phyloP scores from a whole-genome alignment of 1,140 invertebrate genomes.

The Heterodera carotae region DNA sequence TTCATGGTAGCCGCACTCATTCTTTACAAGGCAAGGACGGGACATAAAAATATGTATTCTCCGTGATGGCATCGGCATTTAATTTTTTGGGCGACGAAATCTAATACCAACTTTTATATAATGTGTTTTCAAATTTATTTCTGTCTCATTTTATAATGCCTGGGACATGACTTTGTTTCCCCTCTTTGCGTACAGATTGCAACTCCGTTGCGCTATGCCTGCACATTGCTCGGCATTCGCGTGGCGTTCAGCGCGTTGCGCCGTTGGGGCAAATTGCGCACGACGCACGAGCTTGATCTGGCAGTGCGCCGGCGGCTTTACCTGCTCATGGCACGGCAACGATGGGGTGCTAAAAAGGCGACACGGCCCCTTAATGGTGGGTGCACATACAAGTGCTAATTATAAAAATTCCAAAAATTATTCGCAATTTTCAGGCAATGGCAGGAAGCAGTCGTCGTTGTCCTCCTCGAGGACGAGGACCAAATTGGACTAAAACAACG shows the following conservation, averaged over 20 bases:
- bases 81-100: too few species aligned
- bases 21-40: slow-evolving; percentile 57
- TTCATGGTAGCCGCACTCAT: slow-evolving; percentile 54
- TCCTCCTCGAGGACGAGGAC: neutral
- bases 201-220: slow-evolving; percentile 56
- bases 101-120: too few species aligned
- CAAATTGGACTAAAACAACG: neutral
- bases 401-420: too few species aligned
- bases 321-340: slow-evolving; percentile 15
- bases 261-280: slow-evolving; percentile 53
- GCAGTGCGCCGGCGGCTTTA: slow-evolving; percentile 36
- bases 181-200: slow-evolving; percentile 43
- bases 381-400: too few species aligned
- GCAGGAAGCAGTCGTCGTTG: neutral
- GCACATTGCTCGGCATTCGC: slow-evolving; percentile 49
- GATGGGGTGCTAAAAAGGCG: neutral
- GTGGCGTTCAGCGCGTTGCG: slow-evolving; percentile 49
- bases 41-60: too few species aligned
- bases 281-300: slow-evolving; percentile 54
- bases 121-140: too few species aligned
- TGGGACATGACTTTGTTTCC: neutral
- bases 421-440: neutral
- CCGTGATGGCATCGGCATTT: too few species aligned
- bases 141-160: slow-evolving; percentile 13
- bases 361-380: neutral